Evolutionary conservation across 23 tunicate genomes (phyloP).

Genomic region (Aplidium turbinatum): DNA sequence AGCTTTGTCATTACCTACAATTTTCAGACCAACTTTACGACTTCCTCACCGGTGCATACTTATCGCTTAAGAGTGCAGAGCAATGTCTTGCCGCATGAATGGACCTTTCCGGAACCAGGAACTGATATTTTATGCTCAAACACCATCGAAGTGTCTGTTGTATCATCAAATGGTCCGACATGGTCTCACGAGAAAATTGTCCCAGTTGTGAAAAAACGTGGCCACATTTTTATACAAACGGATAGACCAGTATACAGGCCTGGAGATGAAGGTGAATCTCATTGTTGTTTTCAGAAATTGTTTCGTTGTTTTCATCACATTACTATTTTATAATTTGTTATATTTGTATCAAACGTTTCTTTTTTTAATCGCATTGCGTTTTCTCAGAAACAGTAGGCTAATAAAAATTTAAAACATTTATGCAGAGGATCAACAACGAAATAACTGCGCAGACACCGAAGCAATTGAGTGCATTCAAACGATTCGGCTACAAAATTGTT

Average conservation of each 20-base stretch:
- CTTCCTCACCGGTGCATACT: constrained; percentile 5
- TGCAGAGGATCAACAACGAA: too few relatives aligned
- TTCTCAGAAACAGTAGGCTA: too few relatives aligned
- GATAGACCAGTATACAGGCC: constrained; percentile 75
- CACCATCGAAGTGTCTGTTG: constrained; percentile 35
- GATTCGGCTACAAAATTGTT: too few relatives aligned
- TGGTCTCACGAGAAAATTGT: constrained; percentile 34
- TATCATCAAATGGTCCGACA: constrained; percentile 20
- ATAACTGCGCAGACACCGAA: too few relatives aligned
- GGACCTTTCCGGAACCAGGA: neutral
- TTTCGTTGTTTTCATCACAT: too few relatives aligned
- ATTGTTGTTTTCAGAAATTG: neutral
- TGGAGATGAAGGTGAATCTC: constrained; percentile 51
- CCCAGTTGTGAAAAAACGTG: constrained; percentile 43
- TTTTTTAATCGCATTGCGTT: too few relatives aligned
- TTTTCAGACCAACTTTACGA: neutral
- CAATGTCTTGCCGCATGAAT: neutral
- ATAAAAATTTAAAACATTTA: too few relatives aligned
- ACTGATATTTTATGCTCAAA: constrained; percentile 22
- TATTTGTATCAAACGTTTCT: too few relatives aligned
- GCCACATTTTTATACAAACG: constrained; percentile 74
- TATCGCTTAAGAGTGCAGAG: constrained; percentile 14
- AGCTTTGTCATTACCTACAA: neutral
- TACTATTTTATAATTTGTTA: too few relatives aligned
- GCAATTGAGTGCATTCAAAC: too few relatives aligned